A percentile compares a stretch with the other conserved stretches of the same genome.
phyloP scores from a whole-genome alignment of 1,140 invertebrate species.

The Monochamus saltuarius region DNA sequence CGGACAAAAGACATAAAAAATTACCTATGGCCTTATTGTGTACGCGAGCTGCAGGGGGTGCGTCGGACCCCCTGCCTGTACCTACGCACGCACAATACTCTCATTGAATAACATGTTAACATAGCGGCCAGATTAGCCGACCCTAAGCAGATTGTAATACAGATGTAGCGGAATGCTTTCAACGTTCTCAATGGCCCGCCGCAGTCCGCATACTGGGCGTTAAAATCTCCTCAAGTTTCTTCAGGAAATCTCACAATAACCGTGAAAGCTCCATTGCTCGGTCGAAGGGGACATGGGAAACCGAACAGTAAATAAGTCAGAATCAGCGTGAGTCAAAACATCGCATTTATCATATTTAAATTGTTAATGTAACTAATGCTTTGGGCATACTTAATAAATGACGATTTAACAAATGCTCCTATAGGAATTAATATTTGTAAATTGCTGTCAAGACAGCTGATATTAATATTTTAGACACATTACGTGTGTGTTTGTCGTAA shows the following conservation, averaged over 20 bases:
- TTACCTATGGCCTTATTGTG: slow-evolving; percentile 26
- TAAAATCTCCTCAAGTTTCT: slow-evolving; percentile 19
- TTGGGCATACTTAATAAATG: too few species aligned
- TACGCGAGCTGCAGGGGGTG: slow-evolving; percentile 24
- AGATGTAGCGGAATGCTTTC: slow-evolving; percentile 30
- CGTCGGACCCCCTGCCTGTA: slow-evolving; percentile 22
- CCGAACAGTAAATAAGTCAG: background rate
- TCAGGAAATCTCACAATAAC: slow-evolving; percentile 21
- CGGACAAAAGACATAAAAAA: slow-evolving; percentile 27
- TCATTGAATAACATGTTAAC: slow-evolving; percentile 23
- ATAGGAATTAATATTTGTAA: too few species aligned
- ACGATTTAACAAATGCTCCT: too few species aligned
- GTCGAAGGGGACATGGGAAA: slow-evolving; percentile 10
- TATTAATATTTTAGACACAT: too few species aligned
- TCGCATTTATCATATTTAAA: background rate
- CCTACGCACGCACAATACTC: slow-evolving; percentile 23
- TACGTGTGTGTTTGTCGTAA: too few species aligned
- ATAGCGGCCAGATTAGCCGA: slow-evolving; percentile 21
- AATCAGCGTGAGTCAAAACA: slow-evolving; percentile 4
- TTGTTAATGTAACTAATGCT: too few species aligned
- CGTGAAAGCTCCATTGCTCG: background rate
- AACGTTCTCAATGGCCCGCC: slow-evolving; percentile 22
- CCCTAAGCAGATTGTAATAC: slow-evolving; percentile 31
- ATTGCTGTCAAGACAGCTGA: too few species aligned
- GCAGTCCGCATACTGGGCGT: slow-evolving; percentile 20